Evolutionary conservation across 2,888 invertebrate species (phyloP).

Genomic region (Sphecodes monilicornis): DNA sequence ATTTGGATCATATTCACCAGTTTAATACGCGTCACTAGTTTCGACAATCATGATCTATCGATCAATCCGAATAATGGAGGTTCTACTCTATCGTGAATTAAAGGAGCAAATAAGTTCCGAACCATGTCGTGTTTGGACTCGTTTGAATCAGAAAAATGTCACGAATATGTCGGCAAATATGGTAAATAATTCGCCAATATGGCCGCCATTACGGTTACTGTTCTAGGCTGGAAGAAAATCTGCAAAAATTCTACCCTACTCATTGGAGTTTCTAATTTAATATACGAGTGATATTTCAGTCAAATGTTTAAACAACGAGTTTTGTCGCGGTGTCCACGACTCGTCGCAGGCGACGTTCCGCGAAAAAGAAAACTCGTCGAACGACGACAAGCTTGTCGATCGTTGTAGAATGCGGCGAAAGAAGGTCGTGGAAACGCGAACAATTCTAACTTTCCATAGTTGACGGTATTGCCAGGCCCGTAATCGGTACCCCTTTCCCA

Average conservation of each 20-base stretch:
- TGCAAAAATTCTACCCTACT: too few relatives aligned
- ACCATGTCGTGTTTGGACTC: background rate
- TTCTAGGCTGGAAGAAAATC: too few relatives aligned
- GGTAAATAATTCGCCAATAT: too few relatives aligned
- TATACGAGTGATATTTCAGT: too few relatives aligned
- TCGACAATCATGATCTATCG: background rate
- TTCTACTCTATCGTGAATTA: background rate
- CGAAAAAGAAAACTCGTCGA: background rate
- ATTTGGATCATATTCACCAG: too few relatives aligned
- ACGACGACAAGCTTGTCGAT: background rate
- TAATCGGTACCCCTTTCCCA: constrained; percentile 22
- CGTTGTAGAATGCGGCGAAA: background rate
- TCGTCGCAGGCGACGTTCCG: background rate
- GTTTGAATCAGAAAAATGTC: background rate
- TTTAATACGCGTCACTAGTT: too few relatives aligned
- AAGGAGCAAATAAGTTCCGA: background rate
- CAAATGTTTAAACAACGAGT: too few relatives aligned
- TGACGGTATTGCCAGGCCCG: background rate
- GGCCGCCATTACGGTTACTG: too few relatives aligned
- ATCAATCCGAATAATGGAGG: background rate
- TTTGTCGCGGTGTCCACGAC: background rate
- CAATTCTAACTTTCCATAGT: constrained; percentile 2
- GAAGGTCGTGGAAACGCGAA: constrained; percentile 2
- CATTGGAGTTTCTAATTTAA: too few relatives aligned
- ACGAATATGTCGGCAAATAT: background rate